Evolutionary conservation across 2,888 invertebrate genomes (phyloP).

Genomic region (Pandemis corylana): DNA sequence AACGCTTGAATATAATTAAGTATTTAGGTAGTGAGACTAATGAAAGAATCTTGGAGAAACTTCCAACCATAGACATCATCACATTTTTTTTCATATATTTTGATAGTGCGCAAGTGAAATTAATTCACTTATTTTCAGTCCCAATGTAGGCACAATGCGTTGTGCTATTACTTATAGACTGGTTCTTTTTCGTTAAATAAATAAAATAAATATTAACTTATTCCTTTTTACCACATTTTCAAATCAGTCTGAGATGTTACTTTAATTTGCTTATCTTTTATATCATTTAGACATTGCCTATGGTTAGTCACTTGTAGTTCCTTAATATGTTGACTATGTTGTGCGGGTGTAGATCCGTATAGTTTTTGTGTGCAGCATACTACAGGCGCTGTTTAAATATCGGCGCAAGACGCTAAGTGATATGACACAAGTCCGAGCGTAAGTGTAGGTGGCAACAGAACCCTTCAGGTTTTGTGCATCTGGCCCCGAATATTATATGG

Average conservation of each 20-base stretch:
- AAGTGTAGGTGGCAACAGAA: not conserved
- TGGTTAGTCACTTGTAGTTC: not conserved
- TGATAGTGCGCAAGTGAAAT: too few relatives aligned
- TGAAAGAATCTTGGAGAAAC: constrained; percentile 15
- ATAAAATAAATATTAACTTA: not conserved
- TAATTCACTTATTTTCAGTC: not conserved
- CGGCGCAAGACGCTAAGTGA: not conserved
- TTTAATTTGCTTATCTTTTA: not conserved
- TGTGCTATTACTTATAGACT: not conserved
- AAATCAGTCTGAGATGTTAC: not conserved
- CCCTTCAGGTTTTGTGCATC: not conserved
- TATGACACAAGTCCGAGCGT: not conserved
- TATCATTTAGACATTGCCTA: not conserved
- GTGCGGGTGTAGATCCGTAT: not conserved
- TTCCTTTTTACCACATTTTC: not conserved
- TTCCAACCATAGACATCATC: constrained; percentile 17
- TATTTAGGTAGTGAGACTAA: constrained; percentile 39
- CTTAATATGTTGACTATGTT: not conserved
- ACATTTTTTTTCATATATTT: constrained; percentile 9
- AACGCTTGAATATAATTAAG: constrained; percentile 43
- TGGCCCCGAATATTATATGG: not conserved
- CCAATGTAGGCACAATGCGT: not conserved
- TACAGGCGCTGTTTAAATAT: not conserved
- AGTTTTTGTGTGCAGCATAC: not conserved
- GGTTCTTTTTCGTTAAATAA: not conserved